phyloP scores from a whole-genome alignment of 2,797 vertebrate genomes.

The Spea hammondii region DNA sequence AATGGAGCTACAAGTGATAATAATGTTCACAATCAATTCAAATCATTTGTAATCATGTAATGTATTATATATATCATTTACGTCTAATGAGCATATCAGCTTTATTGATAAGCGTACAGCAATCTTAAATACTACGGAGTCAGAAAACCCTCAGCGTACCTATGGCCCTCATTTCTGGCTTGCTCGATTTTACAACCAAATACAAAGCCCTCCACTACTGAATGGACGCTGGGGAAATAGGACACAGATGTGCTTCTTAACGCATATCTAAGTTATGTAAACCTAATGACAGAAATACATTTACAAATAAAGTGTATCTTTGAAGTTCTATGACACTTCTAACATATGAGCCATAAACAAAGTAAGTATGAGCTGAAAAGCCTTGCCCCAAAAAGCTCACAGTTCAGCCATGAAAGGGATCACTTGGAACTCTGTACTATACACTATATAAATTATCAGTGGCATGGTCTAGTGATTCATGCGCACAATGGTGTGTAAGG shows the following conservation, averaged over 20 bases:
- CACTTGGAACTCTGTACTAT: slow-evolving; percentile 16
- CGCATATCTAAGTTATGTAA: no score
- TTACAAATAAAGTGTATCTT: neutral
- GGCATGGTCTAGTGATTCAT: slow-evolving; percentile 34
- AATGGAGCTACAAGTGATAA: no score
- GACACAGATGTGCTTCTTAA: neutral
- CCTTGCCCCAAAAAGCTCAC: neutral
- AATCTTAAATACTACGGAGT: no score
- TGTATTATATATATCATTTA: no score
- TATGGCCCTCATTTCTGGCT: no score
- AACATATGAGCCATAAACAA: slow-evolving; percentile 7
- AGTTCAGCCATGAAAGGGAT: neutral
- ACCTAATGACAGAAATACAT: neutral
- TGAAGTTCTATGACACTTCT: slow-evolving; percentile 2
- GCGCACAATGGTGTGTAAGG: slow-evolving; percentile 34
- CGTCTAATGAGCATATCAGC: no score
- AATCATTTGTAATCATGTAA: no score
- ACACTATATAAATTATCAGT: slow-evolving; percentile 26
- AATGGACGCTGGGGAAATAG: neutral
- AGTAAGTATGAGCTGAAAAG: slow-evolving; percentile 5
- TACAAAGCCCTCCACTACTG: neutral
- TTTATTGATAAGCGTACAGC: no score
- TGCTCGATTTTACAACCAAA: no score
- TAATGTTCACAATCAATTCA: no score
- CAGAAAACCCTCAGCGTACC: no score